Base-by-base conservation (phyloP, 2,888 invertebrate genomes). In the Gandaritis pyraliata region DNA sequence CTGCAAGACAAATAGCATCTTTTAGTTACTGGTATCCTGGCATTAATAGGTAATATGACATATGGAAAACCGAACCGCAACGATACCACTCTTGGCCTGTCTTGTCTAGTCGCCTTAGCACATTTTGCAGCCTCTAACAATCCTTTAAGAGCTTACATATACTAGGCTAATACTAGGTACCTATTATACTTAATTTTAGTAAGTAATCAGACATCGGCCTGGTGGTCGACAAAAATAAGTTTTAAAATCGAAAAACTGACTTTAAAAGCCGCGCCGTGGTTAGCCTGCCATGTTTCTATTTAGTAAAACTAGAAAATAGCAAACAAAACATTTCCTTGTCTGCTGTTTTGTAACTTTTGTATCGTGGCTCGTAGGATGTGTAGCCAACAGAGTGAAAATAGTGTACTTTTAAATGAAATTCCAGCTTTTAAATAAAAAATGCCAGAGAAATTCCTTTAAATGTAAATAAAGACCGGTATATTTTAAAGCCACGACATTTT, bases 271-370 rank as follows among this genome's bases (percentile, higher is more conserved):
- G 41, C 10, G 11, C 11, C 11, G 16, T 16, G 43, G 43, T 43
- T 13, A 15, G 41, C 41, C 16, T 45, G 47, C 13, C 46, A 47
- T 30, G 18, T 16, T 46, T 46, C 46, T 33, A 10, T 58, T 58
- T 51, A 52, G 30, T 57, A 39, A 61, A 56, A 39, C 41, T 33
- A 59, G 53, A 41, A 59, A 54, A 48, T 23, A 33, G 33, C 54
- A 13, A 23, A 60, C 55, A 54, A 55, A 60, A 50, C 54, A 43
- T 43, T 54, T 53, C 45, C 53, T 43, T 43, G 52, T 41, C 30
- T 13, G 49, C 43, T 53, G 58, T 33, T 52, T 39, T 30, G 47
- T 48, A 43, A 29, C 41, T 29, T 58, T 38, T 30, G 52, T 43
- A 30, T n/a, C n/a, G n/a, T n/a, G n/a, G 41, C 30, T 43, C 29